These are phyloP conservation scores for Mesorhabditis spiculigera DNA, from an alignment of 2,888 invertebrate genomes.

Conservation along the genomic window DNA sequence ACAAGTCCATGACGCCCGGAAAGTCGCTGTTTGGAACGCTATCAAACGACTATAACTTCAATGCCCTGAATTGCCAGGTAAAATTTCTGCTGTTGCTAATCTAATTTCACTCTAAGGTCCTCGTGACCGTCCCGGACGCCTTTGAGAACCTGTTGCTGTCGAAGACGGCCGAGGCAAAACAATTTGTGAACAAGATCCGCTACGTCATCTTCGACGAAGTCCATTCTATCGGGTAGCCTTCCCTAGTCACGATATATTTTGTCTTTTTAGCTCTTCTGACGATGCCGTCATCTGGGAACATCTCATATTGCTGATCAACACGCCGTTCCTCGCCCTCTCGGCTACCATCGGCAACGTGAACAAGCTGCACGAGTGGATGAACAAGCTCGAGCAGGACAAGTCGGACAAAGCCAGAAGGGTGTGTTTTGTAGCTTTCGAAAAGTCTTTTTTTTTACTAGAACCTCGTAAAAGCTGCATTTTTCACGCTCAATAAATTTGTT, in stretches of 20 bases:
- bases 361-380: constrained; percentile 50
- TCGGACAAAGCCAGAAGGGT: no score
- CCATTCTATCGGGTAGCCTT: constrained; percentile 50
- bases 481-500: no score
- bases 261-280: constrained; percentile 36
- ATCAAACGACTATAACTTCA: constrained; percentile 45
- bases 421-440: background rate
- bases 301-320: constrained; percentile 52
- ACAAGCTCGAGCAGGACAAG: background rate
- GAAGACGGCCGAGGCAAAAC: constrained; percentile 46
- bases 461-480: background rate
- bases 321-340: constrained; percentile 56
- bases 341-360: constrained; percentile 54
- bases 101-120: constrained; percentile 24
- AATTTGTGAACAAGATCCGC: constrained; percentile 50
- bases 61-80: constrained; percentile 48
- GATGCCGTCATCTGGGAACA: constrained; percentile 56
- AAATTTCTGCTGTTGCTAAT: no score
- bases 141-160: constrained; percentile 50
- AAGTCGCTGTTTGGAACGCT: constrained; percentile 58
- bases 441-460: background rate
- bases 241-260: background rate
- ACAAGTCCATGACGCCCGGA: constrained; percentile 53
- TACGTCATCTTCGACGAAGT: constrained; percentile 57
- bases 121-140: constrained; percentile 54